Evolutionary conservation across 2,113 vertebrate genomes (phyloP).

Genomic region (Mystacornis crossleyi): DNA sequence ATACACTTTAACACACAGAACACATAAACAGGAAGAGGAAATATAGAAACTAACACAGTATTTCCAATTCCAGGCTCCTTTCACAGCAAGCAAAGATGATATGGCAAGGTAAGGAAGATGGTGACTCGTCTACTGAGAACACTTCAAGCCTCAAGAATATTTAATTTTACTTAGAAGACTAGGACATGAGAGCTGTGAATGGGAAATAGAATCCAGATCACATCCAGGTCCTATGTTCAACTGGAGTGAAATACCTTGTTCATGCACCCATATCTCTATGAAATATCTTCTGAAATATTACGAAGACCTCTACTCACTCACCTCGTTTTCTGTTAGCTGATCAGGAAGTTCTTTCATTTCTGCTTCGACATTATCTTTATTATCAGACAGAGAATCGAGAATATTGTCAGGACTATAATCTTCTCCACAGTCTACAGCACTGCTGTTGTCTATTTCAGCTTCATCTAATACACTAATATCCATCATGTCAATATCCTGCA

Average conservation of each 20-base stretch:
- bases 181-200: background rate
- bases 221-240: background rate
- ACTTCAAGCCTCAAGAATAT: background rate
- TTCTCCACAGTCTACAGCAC: conserved; percentile 78
- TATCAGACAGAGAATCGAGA: conserved; percentile 71
- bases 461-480: conserved; percentile 93
- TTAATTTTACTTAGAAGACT: background rate
- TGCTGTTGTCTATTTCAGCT: conserved; percentile 87
- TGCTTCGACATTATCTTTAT: conserved; percentile 65
- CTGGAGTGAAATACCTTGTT: background rate
- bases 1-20: background rate
- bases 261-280: background rate
- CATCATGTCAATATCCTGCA: conserved; percentile 94
- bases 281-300: background rate
- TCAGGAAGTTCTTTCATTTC: conserved; percentile 72
- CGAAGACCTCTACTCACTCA: conserved; percentile 30
- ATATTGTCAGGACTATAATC: conserved; percentile 79
- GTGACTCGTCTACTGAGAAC: background rate
- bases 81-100: background rate
- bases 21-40: background rate
- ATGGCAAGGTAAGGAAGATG: background rate
- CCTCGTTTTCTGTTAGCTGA: conserved; percentile 70
- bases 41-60: background rate
- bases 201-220: background rate
- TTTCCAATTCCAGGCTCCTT: background rate